Evolutionary conservation across 2,113 vertebrate genomes (phyloP).

Genomic region (Caretta caretta): DNA sequence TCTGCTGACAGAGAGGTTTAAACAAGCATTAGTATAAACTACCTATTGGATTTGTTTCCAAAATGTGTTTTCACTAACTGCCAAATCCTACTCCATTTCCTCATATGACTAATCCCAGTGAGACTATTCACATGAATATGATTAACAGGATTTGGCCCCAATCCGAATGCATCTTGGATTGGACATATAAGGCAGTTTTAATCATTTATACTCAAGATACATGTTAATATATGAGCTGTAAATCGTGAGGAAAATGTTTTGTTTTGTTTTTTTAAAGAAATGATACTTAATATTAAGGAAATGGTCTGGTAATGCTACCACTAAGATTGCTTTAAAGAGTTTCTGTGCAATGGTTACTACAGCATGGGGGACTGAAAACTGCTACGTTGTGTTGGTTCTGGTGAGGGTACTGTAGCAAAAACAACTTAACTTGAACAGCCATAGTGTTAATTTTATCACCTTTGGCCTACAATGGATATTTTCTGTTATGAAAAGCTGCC

Average conservation of each 20-base stretch:
- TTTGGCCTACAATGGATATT: slow-evolving; percentile 43
- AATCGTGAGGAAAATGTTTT: not conserved
- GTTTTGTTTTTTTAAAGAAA: not conserved
- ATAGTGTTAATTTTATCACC: not conserved
- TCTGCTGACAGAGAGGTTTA: not conserved
- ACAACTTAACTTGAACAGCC: slow-evolving; percentile 4
- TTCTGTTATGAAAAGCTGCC: slow-evolving; percentile 9
- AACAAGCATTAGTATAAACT: not conserved
- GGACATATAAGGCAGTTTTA: not conserved
- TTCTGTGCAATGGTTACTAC: not conserved
- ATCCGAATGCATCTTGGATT: not conserved
- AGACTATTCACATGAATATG: not conserved
- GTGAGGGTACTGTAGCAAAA: slow-evolving; percentile 41
- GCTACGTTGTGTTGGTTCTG: not conserved
- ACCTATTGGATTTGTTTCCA: not conserved
- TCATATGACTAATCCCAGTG: not conserved
- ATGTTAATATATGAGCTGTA: not conserved
- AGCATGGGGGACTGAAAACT: not conserved
- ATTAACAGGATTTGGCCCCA: not conserved
- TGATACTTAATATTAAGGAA: not conserved
- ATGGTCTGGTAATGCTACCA: not conserved
- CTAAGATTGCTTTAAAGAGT: not conserved
- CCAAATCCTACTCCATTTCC: not conserved
- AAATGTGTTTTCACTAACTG: not conserved
- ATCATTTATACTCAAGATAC: not conserved